Base-by-base conservation (phyloP, 2,888 invertebrate genomes). In the Dasypogon diadema region DNA sequence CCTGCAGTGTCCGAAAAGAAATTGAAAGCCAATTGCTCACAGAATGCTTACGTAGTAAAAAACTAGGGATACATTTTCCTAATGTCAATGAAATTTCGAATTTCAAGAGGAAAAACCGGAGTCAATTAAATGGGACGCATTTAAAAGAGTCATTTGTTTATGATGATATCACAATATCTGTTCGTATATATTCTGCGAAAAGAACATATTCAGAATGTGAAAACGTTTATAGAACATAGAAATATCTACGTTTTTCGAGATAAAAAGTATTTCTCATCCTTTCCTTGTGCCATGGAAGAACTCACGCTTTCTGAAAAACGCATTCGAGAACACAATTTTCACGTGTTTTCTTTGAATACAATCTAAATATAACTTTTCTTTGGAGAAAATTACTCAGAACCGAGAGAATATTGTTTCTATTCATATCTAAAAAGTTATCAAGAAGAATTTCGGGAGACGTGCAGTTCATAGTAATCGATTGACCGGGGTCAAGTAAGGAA, bases 301-400 rank as follows among this genome's bases (percentile, higher is more conserved):
- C 37, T 5, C 65, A 22, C 46, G 48, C 24, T 22, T 22, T 65
- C 48, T 42, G 5, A 5, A 21, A 63, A 42, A 21, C 37, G 22
- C 65, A 48, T 48, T 37, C 18, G 14, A 46, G 22, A 42, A 46
- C 22, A 46, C 21, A 48, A 2, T 65, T 65, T 24, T 65, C 46
- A 42, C 65, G 46, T 65, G 65, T 65, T 65, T 48, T 46, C 24
- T 16, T n/a, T 26, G 14, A 24, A 65, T 8, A 65, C 48, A 24
- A 14, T 65, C 65, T 65, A 65, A 65, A 46, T 65, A 46, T 65
- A 65, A 22, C 26, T 46, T 63, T 37, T 16, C 16, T 63, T 42
- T 63, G 63, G 63, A 65, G 46, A 46, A 65, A 65, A 46, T 46
- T 14, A 14, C 65, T 65, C 48, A 24, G 16, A 42, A 10, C 6